Evolutionary conservation across 2,888 invertebrate genomes (phyloP), one percentile per base, ranked within the genome.

Genomic region (Nebria brevicollis): DNA sequence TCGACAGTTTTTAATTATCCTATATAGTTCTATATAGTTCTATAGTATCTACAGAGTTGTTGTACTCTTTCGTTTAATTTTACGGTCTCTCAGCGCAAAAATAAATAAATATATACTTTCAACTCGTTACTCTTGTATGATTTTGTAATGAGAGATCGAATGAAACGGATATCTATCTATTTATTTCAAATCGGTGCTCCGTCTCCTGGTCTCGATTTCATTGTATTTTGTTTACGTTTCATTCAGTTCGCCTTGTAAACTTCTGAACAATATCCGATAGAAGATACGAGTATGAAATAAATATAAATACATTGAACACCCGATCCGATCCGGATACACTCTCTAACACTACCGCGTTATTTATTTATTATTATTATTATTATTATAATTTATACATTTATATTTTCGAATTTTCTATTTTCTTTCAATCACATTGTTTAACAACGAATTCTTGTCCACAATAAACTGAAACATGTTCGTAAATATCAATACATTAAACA

Each of bases 401-500:
- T 68, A 20, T 20, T 78, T 74, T 42, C 25, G 10, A 72, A 72
- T 78, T 66, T 11, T 64, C 41, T 72, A 25, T 77, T 73, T 78
- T 78, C 6, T 74, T 73, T 78, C n/a, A 65, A 72, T 72, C 15
- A 66, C 34, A 73, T 73, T 74, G 20, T 65, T 72, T 20, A 20
- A 20, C 34, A 34, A 34, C 34, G 5, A 34, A 34, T 34, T 34
- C 73, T 80, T 75, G 75, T 80, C 70, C 72, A 86, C 86, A 86
- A 85, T 86, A 87, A 88, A 87, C 85, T 85, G 86, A 87, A 86
- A 87, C 85, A 87, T 86, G 85, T 86, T 83, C 86, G 85, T 86
- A 87, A 87, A 87, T 11, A 54, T 86, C 85, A 84, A 84, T 85
- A 87, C 87, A 87, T 87, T 88, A 88, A 88, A 88, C 86, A 86